These are phyloP conservation scores for Erpornis zantholeuca DNA, from an alignment of 2,113 vertebrate genomes.

Conservation along the genomic window DNA sequence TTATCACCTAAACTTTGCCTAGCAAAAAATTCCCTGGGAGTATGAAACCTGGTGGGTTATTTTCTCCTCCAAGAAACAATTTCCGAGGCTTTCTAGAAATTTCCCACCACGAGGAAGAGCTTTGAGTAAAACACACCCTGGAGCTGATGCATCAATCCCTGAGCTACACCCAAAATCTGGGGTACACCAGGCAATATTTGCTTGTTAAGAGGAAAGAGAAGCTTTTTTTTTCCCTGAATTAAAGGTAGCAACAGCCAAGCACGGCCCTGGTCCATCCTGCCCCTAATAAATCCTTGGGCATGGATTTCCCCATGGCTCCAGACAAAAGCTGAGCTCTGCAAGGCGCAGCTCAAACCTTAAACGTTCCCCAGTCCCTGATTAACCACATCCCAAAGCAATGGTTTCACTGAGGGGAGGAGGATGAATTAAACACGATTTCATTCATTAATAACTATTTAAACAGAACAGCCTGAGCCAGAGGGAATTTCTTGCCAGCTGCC, in stretches of 20 bases:
- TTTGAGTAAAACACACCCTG: neutral
- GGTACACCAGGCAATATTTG: neutral
- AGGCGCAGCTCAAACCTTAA: neutral
- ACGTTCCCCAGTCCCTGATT: neutral
- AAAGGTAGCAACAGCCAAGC: neutral
- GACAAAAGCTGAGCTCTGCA: neutral
- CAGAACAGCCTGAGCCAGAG: neutral
- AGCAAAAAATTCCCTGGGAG: neutral
- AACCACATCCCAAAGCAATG: neutral
- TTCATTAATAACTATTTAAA: neutral
- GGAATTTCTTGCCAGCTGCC: neutral
- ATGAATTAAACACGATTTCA: neutral
- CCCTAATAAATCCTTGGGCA: neutral
- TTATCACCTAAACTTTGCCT: neutral
- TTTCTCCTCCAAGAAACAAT: neutral
- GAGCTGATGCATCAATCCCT: neutral
- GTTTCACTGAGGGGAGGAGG: neutral
- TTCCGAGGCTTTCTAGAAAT: neutral
- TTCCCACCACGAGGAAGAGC: fast-evolving
- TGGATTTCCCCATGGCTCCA: fast-evolving
- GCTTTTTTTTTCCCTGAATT: neutral
- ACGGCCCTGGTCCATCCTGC: neutral
- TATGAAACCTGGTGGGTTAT: neutral
- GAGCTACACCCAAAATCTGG: neutral
- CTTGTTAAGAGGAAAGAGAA: neutral